Base-by-base conservation (phyloP, 1,140 invertebrate genomes). In the Drosophila parabipectinata region DNA sequence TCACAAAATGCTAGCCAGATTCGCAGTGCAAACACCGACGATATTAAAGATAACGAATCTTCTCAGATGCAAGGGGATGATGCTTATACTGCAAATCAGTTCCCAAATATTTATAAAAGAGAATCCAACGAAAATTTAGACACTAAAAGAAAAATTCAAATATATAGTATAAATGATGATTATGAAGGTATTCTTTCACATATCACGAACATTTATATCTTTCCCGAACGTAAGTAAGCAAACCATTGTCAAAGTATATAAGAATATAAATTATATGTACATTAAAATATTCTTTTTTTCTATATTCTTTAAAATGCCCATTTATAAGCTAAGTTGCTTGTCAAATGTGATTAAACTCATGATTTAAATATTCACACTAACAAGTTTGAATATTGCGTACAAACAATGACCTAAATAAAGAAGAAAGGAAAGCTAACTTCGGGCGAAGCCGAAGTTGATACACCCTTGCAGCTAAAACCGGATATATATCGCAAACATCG, bases 181-280 rank as follows among this genome's bases (percentile, higher is more conserved):
- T 53, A 72, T 44, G 83, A 82, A 12, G 79, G 66, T 32, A 76
- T 87, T 72, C 67, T 87, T 26, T 90, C 87, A 14, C 79, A 83
- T 32, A 79, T 80, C n/a, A 88, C 59, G 56, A 88, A 71, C 63
- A 74, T 90, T 41, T 90, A 90, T 53, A 56, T 90, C 5, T 90
- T 90, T 78, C 87, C 87, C 15, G 88, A 88, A 55, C 61, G 87
- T 90, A 76, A 90, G 87, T 90, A 69, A 15, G 5, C 10, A 12
- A 37, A 37, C 12, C 4, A 10, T 8, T 32, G 1, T 5, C 26
- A 26, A 5, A 18, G 18, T 18, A 18, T 18, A 18, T 18, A 18
- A 18, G 18, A 18, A 18, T 18, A 18, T 18, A 18, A 18, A 18
- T 18, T 18, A 18, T 18, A 18, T 18, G 1, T 18, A 18, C 18